Conservation (phyloP, 2,888 invertebrate species). For the Hirtodrosophila duncani region DNA sequence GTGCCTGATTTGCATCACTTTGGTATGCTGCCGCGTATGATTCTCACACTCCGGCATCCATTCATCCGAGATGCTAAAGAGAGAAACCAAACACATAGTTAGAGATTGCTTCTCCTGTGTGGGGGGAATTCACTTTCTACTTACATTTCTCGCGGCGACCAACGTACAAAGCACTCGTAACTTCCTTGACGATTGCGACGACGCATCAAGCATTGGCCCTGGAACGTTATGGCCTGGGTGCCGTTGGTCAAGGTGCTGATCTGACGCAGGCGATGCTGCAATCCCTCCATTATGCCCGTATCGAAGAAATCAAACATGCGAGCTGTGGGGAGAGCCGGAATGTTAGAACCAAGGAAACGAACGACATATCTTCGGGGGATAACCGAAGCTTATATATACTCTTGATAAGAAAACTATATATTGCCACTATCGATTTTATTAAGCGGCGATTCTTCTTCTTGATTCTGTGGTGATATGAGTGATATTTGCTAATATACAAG, state of each 20-base stretch:
- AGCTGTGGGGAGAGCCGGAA: slow-evolving; percentile 93
- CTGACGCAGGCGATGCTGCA: slow-evolving; percentile 88
- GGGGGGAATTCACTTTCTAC: slow-evolving; percentile 74
- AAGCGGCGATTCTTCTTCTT: too few species aligned
- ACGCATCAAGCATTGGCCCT: slow-evolving; percentile 84
- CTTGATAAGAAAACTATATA: too few species aligned
- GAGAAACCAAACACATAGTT: too few species aligned
- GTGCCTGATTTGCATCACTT: slow-evolving; percentile 79
- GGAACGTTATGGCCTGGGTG: slow-evolving; percentile 85
- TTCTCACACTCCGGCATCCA: slow-evolving; percentile 89
- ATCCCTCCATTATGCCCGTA: slow-evolving; percentile 93
- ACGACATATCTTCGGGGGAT: too few species aligned
- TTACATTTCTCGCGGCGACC: slow-evolving; percentile 93
- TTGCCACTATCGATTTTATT: too few species aligned
- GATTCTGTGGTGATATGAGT: too few species aligned
- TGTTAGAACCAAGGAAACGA: too few species aligned
- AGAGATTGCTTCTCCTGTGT: neutral
- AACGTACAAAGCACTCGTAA: slow-evolving; percentile 86
- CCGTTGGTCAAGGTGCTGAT: slow-evolving; percentile 83
- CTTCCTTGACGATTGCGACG: slow-evolving; percentile 83
- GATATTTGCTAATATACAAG: too few species aligned
- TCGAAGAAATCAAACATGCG: slow-evolving; percentile 97
- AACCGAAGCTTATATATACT: too few species aligned
- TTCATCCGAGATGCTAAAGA: slow-evolving; percentile 87
- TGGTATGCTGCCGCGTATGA: slow-evolving; percentile 79